Base-by-base conservation (phyloP, 2,797 vertebrate genomes). In the Coregonus sp. region DNA sequence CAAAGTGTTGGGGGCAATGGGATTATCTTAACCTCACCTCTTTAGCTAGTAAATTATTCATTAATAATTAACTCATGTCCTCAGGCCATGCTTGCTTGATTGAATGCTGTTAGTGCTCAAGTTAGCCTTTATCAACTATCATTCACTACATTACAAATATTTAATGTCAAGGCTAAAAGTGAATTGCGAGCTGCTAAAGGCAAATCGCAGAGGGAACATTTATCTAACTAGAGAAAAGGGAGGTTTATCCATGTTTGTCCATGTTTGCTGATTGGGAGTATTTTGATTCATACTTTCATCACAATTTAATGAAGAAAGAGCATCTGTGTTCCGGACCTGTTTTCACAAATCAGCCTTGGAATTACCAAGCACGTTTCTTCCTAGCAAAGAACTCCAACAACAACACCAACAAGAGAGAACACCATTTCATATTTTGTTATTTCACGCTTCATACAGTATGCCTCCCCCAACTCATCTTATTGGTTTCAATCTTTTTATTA, bases 131-230 rank as follows among this genome's bases (percentile, higher is more conserved):
- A 77, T 76, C 69, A 0, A 16, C 33, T 25, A 54, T 72, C 11
- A 68, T 86, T 84, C 85, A 86, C 87, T 86, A 89, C 59, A 7
- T 61, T 9, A 87, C 87, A 88, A 29, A 7, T 83, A 89, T 88
- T 91, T 92, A 79, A 89, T 89, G 84, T 89, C 76, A 37, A 75
- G 74, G 82, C 84, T 84, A 78, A 82, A 83, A 80, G 88, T 81
- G 78, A 91, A 89, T 91, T 90, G 81, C 82, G 91, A 91, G 89
- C 85, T 91, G 89, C 74, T 85, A 84, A 85, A 82, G 68, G 74
- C 78, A 70, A 69, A 91, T 91, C 89, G 72, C 74, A 77, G 88
- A 85, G 90, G 89, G 93, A 92, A 90, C 90, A 87, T 81, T 84
- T 77, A 81, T 84, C 81, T 75, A 81, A 88, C 87, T 90, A 87